Percentiles rank a stretch among this genome's conserved stretches.
Evolutionary conservation across 1,140 invertebrate species (phyloP).

Genomic region (Drosophila bifasciata): DNA sequence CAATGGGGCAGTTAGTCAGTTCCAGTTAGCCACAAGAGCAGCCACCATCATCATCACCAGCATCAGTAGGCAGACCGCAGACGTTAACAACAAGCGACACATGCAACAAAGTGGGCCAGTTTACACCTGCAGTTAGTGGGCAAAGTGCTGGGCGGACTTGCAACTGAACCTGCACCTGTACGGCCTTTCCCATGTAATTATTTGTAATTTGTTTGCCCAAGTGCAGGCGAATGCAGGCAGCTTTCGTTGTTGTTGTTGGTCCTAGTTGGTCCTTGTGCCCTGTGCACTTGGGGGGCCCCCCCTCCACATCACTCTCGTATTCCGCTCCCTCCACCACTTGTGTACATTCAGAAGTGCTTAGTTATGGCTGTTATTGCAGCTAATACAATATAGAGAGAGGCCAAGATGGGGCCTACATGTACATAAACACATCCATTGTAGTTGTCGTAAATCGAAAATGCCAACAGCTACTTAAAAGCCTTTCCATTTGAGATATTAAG

Average conservation of each 20-base stretch:
- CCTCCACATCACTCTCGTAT: too few species aligned
- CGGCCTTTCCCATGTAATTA: constrained; percentile 66
- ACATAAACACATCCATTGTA: constrained; percentile 22
- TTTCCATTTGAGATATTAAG: constrained; percentile 46
- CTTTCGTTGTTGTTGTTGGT: constrained; percentile 46
- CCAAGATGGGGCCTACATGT: too few species aligned
- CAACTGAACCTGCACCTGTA: constrained; percentile 46
- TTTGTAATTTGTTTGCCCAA: constrained; percentile 79
- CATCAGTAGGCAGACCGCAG: constrained; percentile 28
- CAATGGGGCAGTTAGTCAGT: constrained; percentile 49
- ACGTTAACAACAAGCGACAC: constrained; percentile 47
- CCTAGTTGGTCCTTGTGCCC: constrained; percentile 20
- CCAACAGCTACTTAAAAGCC: constrained; percentile 58
- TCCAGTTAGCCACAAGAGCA: constrained; percentile 59
- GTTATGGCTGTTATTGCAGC: constrained; percentile 55
- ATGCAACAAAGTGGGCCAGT: constrained; percentile 65
- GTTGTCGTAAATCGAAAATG: constrained; percentile 56
- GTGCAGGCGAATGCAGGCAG: constrained; percentile 52
- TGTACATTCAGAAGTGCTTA: constrained; percentile 58
- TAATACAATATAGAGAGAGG: constrained; percentile 51
- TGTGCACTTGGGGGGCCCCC: too few species aligned
- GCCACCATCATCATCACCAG: constrained; percentile 19
- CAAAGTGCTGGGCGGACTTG: constrained; percentile 2
- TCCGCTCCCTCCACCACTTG: constrained; percentile 1
- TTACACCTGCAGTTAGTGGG: constrained; percentile 65